Base-by-base conservation (phyloP, 2,888 invertebrate genomes). In the Craniophora ligustri region DNA sequence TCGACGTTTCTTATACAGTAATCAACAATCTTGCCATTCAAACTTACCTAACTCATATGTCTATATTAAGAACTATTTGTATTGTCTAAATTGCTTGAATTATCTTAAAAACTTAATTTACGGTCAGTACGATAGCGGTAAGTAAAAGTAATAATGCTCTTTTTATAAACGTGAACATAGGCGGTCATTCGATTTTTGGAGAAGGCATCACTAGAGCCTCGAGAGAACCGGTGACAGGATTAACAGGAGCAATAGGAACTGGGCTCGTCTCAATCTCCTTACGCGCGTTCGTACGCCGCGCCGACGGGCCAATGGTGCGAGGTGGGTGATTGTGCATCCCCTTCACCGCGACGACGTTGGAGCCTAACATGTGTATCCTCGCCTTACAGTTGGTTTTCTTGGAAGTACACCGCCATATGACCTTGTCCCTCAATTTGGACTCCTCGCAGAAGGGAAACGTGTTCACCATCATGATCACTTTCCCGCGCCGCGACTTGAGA, bases 311-410 rank as follows among this genome's bases (percentile, higher is more conserved):
- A 8, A 84, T 62, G 11, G 89, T 88, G 16, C 93, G 85, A 45
- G 93, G 93, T 15, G 93, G 91, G 59, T 94, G 94, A 68, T 94
- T 94, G 75, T 94, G 94, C 89, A 93, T 90, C 2, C 94, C 93
- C 69, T 93, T 94, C 34, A 93, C 93, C 5, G 92, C 93, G 14
- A 94, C 92, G 53, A 94, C 93, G 61, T 82, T 91, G 13, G 91
- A 76, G 0, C 93, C 93, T 65, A 92, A 67, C 89, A 93, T 94
- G 72, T 94, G 94, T 44, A 94, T 94, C 49, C 94, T 79, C 15
- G 94, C 94, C 75, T 93, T 92, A 68, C 94, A 94, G 68, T 94
- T 94, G 0, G 93, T 93, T 81, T 94, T 94, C 85, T 94, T 94
- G 6, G 94, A 94, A 26, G 94, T 94, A 70, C 94, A 94, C 39